Conservation (phyloP, 2,797 vertebrate genomes). For the Carapus acus region DNA sequence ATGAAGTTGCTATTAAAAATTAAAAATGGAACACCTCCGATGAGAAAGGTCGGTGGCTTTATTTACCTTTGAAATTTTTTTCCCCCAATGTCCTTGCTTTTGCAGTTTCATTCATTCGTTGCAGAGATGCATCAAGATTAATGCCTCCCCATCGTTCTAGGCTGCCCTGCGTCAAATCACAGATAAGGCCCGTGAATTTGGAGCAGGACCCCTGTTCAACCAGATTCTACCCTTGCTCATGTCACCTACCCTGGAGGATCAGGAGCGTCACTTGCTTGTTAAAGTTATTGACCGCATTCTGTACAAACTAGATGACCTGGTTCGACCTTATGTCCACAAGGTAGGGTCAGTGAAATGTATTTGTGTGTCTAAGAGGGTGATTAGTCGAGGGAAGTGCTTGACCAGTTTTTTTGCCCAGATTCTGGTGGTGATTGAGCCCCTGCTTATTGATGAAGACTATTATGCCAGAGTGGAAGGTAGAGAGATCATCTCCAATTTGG, state of each 20-base stretch:
- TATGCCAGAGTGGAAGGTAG: conserved; percentile 98
- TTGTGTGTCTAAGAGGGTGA: too few relatives aligned
- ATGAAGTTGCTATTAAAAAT: conserved; percentile 99
- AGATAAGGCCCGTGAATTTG: conserved; percentile 97
- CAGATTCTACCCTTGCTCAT: conserved; percentile 96
- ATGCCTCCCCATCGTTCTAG: conserved; percentile 61
- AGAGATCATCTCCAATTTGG: conserved; percentile 99
- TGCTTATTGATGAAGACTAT: conserved; percentile 99
- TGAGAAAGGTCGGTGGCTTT: conserved; percentile 81
- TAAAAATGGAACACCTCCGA: conserved; percentile 97
- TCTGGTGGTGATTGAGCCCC: conserved; percentile 95
- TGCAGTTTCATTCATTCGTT: too few relatives aligned
- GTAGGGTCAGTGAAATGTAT: conserved; percentile 59
- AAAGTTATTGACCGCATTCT: conserved; percentile 99
- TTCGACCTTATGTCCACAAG: conserved; percentile 98
- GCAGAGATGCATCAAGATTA: too few relatives aligned
- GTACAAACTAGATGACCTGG: conserved; percentile 96
- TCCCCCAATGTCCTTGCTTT: too few relatives aligned
- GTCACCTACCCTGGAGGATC: conserved; percentile 98
- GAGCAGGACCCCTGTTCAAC: conserved; percentile 95
- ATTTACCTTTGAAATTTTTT: not conserved
- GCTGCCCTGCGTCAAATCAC: conserved; percentile 96
- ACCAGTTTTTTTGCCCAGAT: conserved; percentile 71
- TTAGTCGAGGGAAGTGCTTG: not conserved
- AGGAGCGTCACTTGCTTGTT: conserved; percentile 95